phyloP scores from a whole-genome alignment of 1,140 invertebrate species.

The Aphelinus atriplicis region DNA sequence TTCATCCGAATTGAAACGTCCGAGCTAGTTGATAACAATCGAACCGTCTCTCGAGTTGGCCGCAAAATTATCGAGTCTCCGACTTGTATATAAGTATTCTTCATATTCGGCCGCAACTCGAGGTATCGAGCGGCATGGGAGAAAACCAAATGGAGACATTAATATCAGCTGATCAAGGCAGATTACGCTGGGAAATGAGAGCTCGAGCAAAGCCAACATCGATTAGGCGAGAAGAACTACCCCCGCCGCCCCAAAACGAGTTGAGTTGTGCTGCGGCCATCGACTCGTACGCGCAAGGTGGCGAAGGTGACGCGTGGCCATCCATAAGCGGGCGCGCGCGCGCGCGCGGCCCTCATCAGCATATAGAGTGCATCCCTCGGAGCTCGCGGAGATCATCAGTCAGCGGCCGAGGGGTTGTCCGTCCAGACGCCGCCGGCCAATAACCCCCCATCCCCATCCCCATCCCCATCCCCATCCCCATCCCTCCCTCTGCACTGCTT shows the following conservation, averaged over 20 bases:
- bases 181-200: too few species aligned
- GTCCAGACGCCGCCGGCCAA: slow-evolving; percentile 56
- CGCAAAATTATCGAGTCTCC: too few species aligned
- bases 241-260: slow-evolving; percentile 3
- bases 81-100: too few species aligned
- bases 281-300: slow-evolving; percentile 6
- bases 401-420: slow-evolving; percentile 48
- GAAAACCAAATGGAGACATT: too few species aligned
- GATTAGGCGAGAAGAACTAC: too few species aligned
- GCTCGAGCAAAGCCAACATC: too few species aligned
- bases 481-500: background rate
- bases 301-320: slow-evolving; percentile 24
- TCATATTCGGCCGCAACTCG: too few species aligned
- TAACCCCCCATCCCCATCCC: slow-evolving; percentile 52
- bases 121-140: too few species aligned
- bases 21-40: too few species aligned
- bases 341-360: slow-evolving; percentile 52
- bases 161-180: too few species aligned
- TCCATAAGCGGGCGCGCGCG: slow-evolving; percentile 31
- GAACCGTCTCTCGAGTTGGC: too few species aligned
- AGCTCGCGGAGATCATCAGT: slow-evolving; percentile 59
- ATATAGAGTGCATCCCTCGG: slow-evolving; percentile 57
- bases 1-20: too few species aligned
- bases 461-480: slow-evolving; percentile 35
- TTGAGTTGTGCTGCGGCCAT: slow-evolving; percentile 1